Percentiles rank a stretch among this genome's conserved stretches.
phyloP scores from a whole-genome alignment of 2,797 vertebrate species.

The Eleutherodactylus coqui region DNA sequence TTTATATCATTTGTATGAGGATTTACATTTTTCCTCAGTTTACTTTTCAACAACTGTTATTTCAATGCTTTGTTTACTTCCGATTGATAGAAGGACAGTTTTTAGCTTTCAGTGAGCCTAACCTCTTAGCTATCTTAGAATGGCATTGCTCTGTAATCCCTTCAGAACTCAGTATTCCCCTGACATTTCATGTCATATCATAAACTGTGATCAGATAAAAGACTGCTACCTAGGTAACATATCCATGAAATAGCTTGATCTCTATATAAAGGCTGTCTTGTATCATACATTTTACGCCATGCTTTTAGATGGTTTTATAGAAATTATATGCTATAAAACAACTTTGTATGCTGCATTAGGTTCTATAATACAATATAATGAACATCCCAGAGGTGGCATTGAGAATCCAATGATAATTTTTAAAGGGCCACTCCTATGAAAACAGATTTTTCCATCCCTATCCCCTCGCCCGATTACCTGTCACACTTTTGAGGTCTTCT shows the following conservation, averaged over 20 bases:
- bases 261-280: constrained; percentile 67
- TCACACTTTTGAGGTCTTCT: too few relatives aligned
- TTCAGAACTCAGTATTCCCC: constrained; percentile 67
- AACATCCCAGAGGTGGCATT: not conserved
- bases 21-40: constrained; percentile 13
- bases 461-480: too few relatives aligned
- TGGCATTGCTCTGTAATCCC: constrained; percentile 63
- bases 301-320: constrained; percentile 32
- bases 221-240: constrained; percentile 65
- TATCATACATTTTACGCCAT: constrained; percentile 64
- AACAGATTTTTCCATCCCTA: too few relatives aligned
- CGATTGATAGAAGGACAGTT: constrained; percentile 60
- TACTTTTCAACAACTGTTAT: not conserved
- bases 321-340: constrained; percentile 27
- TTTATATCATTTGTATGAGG: not conserved
- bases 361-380: not conserved
- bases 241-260: constrained; percentile 71
- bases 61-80: constrained; percentile 40
- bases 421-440: too few relatives aligned
- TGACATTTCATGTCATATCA: constrained; percentile 68
- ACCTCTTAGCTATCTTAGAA: constrained; percentile 66
- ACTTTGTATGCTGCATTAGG: not conserved
- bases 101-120: constrained; percentile 57
- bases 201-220: constrained; percentile 68
- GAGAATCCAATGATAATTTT: not conserved